Percentiles rank a stretch among this genome's conserved stretches.
Evolutionary conservation across 2,113 vertebrate genomes (phyloP).

Genomic region (Hippoglossus stenolepis): DNA sequence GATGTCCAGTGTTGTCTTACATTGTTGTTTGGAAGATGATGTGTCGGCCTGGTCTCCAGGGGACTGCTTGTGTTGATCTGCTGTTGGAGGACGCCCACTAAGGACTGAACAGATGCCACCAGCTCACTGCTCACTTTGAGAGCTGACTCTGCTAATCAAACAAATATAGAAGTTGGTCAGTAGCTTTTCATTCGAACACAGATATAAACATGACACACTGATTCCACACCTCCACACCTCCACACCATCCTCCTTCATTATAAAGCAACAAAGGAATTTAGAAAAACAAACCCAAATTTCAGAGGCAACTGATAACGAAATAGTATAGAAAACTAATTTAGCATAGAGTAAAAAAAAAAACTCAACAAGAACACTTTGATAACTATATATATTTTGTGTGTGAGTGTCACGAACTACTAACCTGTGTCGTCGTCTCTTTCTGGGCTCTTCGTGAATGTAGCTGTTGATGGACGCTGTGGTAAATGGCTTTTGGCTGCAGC

Average conservation of each 20-base stretch:
- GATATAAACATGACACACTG: not conserved
- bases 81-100: constrained; percentile 72
- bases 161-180: not conserved
- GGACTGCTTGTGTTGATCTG: constrained; percentile 62
- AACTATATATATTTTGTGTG: not conserved
- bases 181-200: not conserved
- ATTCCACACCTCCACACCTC: constrained; percentile 1
- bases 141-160: constrained; percentile 50
- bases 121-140: constrained; percentile 83
- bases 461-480: constrained; percentile 3
- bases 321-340: no score
- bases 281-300: no score
- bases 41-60: not conserved
- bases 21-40: constrained; percentile 3
- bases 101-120: constrained; percentile 75
- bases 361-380: no score
- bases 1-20: constrained; percentile 9
- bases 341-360: no score
- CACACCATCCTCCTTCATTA: not conserved
- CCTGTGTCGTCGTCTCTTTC: constrained; percentile 36
- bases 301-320: no score
- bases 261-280: not conserved
- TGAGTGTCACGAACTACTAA: not conserved
- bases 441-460: constrained; percentile 31
- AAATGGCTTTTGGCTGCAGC: constrained; percentile 26